phyloP scores from a whole-genome alignment of 2,888 invertebrate genomes.

The Rotaria macrura region DNA sequence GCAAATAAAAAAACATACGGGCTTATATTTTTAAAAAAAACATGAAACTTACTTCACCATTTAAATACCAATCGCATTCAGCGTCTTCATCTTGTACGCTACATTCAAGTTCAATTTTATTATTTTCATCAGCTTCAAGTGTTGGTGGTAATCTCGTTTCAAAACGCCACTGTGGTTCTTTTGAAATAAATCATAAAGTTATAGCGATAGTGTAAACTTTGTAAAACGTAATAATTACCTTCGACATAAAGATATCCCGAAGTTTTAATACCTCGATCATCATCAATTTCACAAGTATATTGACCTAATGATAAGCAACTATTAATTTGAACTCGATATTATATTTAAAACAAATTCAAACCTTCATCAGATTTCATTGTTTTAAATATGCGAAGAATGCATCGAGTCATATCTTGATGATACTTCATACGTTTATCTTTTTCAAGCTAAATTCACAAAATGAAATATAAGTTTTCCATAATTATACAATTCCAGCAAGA shows the following conservation, averaged over 20 bases:
- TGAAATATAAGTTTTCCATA: too few relatives aligned
- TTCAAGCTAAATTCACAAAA: slow-evolving; percentile 56
- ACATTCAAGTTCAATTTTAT: slow-evolving; percentile 78
- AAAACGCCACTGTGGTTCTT: slow-evolving; percentile 62
- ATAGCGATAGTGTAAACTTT: too few relatives aligned
- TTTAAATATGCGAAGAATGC: slow-evolving; percentile 71
- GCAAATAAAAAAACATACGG: neutral
- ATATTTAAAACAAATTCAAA: neutral
- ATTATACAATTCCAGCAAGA: too few relatives aligned
- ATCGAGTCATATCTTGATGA: slow-evolving; percentile 81
- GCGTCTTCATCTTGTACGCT: slow-evolving; percentile 91
- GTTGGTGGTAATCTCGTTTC: slow-evolving; percentile 79
- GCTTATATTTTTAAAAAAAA: neutral
- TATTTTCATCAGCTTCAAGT: slow-evolving; percentile 75
- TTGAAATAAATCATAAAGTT: neutral
- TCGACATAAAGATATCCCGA: slow-evolving; percentile 65
- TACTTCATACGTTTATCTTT: slow-evolving; percentile 58
- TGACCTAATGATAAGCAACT: slow-evolving; percentile 52
- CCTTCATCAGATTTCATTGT: slow-evolving; percentile 71
- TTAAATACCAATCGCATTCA: slow-evolving; percentile 84
- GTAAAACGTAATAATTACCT: neutral
- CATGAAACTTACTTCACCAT: slow-evolving; percentile 59
- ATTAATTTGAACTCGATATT: neutral
- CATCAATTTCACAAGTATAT: slow-evolving; percentile 73
- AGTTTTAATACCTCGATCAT: slow-evolving; percentile 70